Base-by-base conservation (phyloP, 1,140 invertebrate species). In the Eulimnadia texana region DNA sequence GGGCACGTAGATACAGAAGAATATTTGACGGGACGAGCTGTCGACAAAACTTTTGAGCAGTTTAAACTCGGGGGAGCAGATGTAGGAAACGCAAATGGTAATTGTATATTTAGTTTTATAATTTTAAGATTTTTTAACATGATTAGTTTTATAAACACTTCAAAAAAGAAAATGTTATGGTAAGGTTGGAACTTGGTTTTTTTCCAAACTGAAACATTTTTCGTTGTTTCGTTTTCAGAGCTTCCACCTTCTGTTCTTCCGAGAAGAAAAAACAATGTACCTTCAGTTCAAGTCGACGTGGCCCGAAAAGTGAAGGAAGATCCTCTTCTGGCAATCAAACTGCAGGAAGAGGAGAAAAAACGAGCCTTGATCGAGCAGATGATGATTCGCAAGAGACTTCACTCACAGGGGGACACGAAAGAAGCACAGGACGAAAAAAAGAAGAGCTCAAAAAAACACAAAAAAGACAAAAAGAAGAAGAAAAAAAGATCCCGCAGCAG, bases 311-410 rank as follows among this genome's bases (percentile, higher is more conserved):
- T 61, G 3, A 50, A 55, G 22, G 60, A 61, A 23, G 60, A 61
- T 55, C 60, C 60, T 13, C 60, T 61, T n/a, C 50, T 61, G 33
- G 22, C 24, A 9, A 61, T 61, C 22, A 50, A 51, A 6, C 27
- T 50, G 2, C 50, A 61, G 33, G 60, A 61, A 61, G 60, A 61
- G 28, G 50, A 54, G 53, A 54, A 51, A 33, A 61, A 42, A 61
- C 6, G 49, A 6, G 25, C 50, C 2, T 52, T 61, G 29, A 23
- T 50, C 20, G 53, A 54, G 22, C 60, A 61, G 13, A 52, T 54
- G 51, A n/a, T 61, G 10, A 20, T 61, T 19, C 50, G 24, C 11
- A 50, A 61, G 33, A 52, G 53, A 23, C 24, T 61, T 22, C 28
- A 28, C 23, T 52, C 60, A 13, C 51, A 54, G 25, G 42, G 42